Evolutionary conservation across 2,888 invertebrate genomes (phyloP).

Genomic region (Xestia c-nigrum): DNA sequence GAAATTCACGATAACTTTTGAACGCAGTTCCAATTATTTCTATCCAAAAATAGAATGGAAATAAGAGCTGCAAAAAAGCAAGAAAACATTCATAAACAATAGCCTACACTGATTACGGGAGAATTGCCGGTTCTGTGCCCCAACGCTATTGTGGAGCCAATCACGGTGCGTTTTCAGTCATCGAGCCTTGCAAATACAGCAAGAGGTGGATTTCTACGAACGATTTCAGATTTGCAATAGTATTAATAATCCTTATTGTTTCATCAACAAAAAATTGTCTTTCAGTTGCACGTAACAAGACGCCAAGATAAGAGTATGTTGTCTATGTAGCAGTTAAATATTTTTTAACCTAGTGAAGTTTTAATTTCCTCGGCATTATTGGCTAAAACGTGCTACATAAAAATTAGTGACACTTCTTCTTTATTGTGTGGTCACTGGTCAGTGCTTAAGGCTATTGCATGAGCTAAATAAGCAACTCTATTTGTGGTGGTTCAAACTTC

Average conservation of each 20-base stretch:
- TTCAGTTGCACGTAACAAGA: background rate
- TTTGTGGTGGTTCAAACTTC: too few relatives aligned
- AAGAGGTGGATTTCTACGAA: conserved; percentile 45
- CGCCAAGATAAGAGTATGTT: background rate
- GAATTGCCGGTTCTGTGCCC: conserved; percentile 73
- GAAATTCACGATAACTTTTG: background rate
- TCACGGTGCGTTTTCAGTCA: conserved; percentile 73
- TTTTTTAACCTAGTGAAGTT: background rate
- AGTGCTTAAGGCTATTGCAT: too few relatives aligned
- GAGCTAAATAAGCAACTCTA: too few relatives aligned
- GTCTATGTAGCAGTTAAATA: background rate
- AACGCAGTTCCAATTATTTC: background rate
- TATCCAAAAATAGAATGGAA: background rate
- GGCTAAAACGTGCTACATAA: background rate
- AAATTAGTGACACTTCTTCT: too few relatives aligned
- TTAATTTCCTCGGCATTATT: background rate
- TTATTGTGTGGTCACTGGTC: too few relatives aligned
- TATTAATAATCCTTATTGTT: background rate
- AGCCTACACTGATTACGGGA: conserved; percentile 74
- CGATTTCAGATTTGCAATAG: conserved; percentile 47
- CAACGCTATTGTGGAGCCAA: conserved; percentile 75
- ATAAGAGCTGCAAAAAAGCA: conserved; percentile 37
- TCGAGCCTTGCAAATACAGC: conserved; percentile 75
- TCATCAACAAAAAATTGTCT: background rate
- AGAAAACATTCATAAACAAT: conserved; percentile 75